Percentiles rank a stretch among this genome's conserved stretches.
These are phyloP conservation scores for Aspidiotus destructor DNA, from an alignment of 2,888 invertebrate species.

Conservation along the genomic window DNA sequence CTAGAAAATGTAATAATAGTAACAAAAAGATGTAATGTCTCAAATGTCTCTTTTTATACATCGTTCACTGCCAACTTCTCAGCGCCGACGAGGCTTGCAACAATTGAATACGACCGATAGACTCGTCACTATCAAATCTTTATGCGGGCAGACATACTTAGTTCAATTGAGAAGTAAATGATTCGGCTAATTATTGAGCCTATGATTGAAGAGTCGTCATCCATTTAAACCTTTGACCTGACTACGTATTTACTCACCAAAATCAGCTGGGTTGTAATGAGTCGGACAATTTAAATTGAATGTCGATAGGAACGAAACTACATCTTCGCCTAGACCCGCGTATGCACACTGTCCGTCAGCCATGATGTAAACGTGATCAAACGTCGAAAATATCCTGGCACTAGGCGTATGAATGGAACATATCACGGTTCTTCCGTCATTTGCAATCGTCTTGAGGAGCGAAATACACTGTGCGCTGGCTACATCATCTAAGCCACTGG, in stretches of 20 bases:
- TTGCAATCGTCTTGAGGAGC: slow-evolving; percentile 71
- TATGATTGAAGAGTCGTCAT: too few species aligned
- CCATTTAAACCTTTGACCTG: too few species aligned
- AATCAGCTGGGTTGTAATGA: slow-evolving; percentile 94
- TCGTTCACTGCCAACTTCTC: too few species aligned
- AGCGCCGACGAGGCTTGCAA: too few species aligned
- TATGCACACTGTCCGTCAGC: slow-evolving; percentile 84
- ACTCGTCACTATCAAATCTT: too few species aligned
- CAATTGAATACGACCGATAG: too few species aligned
- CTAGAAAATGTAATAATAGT: too few species aligned
- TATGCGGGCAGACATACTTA: too few species aligned
- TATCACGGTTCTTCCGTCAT: slow-evolving; percentile 79
- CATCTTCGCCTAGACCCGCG: slow-evolving; percentile 65
- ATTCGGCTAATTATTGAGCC: too few species aligned
- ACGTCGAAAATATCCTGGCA: slow-evolving; percentile 79
- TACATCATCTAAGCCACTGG: slow-evolving; percentile 80
- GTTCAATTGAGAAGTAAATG: too few species aligned
- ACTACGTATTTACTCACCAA: slow-evolving; percentile 53
- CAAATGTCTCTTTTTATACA: too few species aligned
- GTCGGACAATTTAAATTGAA: slow-evolving; percentile 75
- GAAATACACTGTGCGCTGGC: slow-evolving; percentile 81
- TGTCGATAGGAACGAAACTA: slow-evolving; percentile 70
- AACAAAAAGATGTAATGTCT: too few species aligned
- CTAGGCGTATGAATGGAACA: slow-evolving; percentile 96
- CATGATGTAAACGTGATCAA: slow-evolving; percentile 83